Evolutionary conservation across 2,113 vertebrate species (phyloP).

Genomic region (Mellivora capensis): DNA sequence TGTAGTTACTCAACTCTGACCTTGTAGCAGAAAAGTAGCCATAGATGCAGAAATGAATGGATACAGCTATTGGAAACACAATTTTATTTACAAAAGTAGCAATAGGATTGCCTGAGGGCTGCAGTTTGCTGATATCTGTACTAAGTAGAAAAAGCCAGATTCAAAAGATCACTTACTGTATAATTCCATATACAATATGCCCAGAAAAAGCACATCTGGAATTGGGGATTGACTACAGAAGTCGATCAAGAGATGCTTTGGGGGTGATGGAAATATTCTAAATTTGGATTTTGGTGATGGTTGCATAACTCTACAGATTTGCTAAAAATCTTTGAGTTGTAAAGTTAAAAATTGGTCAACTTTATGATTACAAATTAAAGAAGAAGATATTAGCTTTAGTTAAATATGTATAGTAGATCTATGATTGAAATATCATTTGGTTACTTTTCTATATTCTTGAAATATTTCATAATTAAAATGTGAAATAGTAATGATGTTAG

Average conservation of each 20-base stretch:
- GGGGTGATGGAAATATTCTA: background rate
- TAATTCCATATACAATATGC: background rate
- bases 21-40: background rate
- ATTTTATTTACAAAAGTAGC: background rate
- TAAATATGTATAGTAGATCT: background rate
- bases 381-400: background rate
- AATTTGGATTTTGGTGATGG: background rate
- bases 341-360: background rate
- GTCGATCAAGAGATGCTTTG: background rate
- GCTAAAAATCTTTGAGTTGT: background rate
- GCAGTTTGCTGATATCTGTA: background rate
- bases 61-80: background rate
- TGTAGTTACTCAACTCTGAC: background rate
- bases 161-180: background rate
- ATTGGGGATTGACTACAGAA: accelerated
- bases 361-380: background rate
- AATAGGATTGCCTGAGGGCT: background rate
- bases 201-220: background rate
- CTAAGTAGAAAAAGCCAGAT: background rate
- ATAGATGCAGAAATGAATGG: background rate
- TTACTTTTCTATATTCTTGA: background rate
- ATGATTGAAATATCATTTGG: background rate
- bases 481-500: slow-evolving; percentile 23
- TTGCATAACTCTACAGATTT: background rate
- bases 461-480: slow-evolving; percentile 35